Evolutionary conservation across 2,113 vertebrate genomes (phyloP).

Genomic region (Hiodon alosoides): DNA sequence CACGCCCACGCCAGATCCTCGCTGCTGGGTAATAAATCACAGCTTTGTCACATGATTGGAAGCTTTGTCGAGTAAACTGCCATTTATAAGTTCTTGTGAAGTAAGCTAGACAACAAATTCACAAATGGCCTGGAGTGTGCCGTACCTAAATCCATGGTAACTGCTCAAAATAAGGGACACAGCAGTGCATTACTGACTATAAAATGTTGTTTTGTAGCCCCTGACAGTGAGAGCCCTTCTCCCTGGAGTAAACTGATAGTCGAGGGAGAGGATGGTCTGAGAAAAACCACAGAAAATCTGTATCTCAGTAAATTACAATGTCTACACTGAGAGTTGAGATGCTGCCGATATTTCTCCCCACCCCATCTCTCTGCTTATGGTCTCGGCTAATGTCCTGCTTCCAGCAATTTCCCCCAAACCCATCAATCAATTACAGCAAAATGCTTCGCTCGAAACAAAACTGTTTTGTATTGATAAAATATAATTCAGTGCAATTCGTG

Average conservation of each 20-base stretch:
- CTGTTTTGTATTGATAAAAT: slow-evolving; percentile 5
- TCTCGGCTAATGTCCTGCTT: background rate
- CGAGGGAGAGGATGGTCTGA: background rate
- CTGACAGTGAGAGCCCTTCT: background rate
- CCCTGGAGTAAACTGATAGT: background rate
- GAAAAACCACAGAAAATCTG: background rate
- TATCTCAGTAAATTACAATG: background rate
- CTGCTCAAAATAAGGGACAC: background rate
- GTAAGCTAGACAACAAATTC: background rate
- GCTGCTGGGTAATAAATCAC: background rate
- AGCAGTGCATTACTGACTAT: background rate
- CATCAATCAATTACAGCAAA: slow-evolving; percentile 21
- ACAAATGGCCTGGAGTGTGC: background rate
- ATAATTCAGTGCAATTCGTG: no score
- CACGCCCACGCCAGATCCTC: background rate
- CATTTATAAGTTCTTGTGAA: background rate
- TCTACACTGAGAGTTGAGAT: background rate
- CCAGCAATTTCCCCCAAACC: background rate
- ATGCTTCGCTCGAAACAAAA: background rate
- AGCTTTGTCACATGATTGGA: background rate
- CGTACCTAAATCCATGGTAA: background rate
- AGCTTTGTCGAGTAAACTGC: background rate
- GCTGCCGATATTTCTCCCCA: background rate
- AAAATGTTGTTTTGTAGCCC: background rate
- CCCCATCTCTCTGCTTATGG: slow-evolving; percentile 8